Base-by-base conservation (phyloP, 2,113 vertebrate species). In the Mystacornis crossleyi region DNA sequence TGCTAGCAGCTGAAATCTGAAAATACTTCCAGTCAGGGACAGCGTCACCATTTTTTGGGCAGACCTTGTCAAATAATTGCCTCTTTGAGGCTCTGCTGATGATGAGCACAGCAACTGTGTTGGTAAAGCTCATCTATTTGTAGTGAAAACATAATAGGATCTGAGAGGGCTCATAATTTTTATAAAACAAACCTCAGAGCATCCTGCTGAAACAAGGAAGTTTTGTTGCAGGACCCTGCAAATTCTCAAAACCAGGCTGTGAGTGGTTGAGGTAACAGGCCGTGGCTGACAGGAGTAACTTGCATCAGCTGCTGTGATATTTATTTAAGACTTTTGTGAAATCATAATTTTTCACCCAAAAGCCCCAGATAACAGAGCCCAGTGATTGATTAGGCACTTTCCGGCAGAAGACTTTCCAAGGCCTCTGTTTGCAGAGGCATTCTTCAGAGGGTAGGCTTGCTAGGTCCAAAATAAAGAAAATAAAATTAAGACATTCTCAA, bases 261-360 rank as follows among this genome's bases (percentile, higher is more conserved):
- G 2, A 83, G 31, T 0, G 2, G 51, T 42, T 43, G 67, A 74
- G 54, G 13, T 21, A 67, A 40, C 17, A 14, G 16, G 18, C 14
- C 33, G 34, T 19, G 72, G 21, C 60, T 90, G 28, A 28, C 34
- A 75, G 47, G 17, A 8, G 33, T 25, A 73, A 29, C 21, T 38
- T 10, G 1, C 8, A 18, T 51, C 19, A 33, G 8, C 19, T 29
- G 17, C 70, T 34, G 14, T 14, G 47, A 34, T 55, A 90, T 88
- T 72, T 79, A 60, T 72, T 75, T 84, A 54, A 74, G 19, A 31
- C 5, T 86, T 82, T 72, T 50, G 36, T 26, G 16, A 81, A 83
- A 81, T 55, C 10, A 8, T 33, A 0, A 0, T 54, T 54, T 48
- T 29, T 26, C 5, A 9, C 31, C 9, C 2, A 6, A 54, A 81